phyloP scores from a whole-genome alignment of 30 jellyfish, hydroid and myxozoan species.

The Hydractinia symbiolongicarpus region DNA sequence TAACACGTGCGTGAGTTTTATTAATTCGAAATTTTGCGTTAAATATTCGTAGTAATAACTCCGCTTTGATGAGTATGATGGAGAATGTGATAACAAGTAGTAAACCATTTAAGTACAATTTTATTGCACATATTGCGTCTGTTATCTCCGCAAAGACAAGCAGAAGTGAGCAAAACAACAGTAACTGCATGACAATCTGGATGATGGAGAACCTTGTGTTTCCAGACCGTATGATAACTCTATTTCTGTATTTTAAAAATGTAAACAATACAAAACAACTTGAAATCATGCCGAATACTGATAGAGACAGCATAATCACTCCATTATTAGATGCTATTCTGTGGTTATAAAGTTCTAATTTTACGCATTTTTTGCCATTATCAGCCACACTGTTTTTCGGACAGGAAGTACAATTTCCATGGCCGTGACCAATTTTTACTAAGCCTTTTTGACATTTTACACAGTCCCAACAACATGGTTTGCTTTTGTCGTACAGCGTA shows the following conservation, averaged over 20 bases:
- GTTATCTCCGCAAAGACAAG: constrained; percentile 27
- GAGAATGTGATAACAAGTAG: constrained; percentile 35
- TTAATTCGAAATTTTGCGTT: constrained; percentile 31
- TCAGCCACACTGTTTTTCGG: too few relatives aligned
- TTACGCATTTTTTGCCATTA: too few relatives aligned
- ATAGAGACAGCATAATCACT: too few relatives aligned
- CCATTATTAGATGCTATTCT: too few relatives aligned
- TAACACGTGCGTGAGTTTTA: constrained; percentile 38
- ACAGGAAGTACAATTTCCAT: constrained; percentile 3
- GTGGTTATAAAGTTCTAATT: too few relatives aligned
- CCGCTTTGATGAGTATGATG: constrained; percentile 37
- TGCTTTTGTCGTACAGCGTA: constrained; percentile 28
- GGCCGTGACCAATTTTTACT: constrained; percentile 2
- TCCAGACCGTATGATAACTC: constrained; percentile 57
- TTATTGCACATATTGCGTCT: constrained; percentile 26
- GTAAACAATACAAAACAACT: background rate
- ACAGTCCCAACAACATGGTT: constrained; percentile 64
- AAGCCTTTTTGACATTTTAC: constrained; percentile 28
- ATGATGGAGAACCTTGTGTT: constrained; percentile 41
- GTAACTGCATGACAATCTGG: constrained; percentile 30
- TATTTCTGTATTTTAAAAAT: constrained; percentile 43
- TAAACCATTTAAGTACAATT: constrained; percentile 25
- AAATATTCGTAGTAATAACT: constrained; percentile 43
- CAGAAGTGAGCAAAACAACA: constrained; percentile 34
- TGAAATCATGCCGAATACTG: too few relatives aligned